phyloP scores from a whole-genome alignment of 1,140 invertebrate species.

The Hyles vespertilio region DNA sequence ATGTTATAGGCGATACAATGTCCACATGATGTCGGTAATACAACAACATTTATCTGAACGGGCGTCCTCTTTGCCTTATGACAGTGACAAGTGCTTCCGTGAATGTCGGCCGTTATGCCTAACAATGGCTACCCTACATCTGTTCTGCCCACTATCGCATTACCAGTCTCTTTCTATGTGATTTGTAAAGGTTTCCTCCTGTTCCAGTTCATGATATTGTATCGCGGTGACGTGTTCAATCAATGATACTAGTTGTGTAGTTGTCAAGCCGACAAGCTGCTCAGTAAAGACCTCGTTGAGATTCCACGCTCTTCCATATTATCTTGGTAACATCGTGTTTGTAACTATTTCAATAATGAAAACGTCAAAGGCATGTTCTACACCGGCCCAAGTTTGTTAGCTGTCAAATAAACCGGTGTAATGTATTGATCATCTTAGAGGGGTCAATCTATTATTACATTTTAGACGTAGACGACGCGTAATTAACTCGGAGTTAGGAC shows the following conservation, averaged over 20 bases:
- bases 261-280: too few species aligned
- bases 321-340: neutral
- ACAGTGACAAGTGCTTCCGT: constrained; percentile 69
- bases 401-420: neutral
- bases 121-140: constrained; percentile 57
- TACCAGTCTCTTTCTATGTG: constrained; percentile 47
- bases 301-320: constrained; percentile 1
- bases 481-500: too few species aligned
- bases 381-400: too few species aligned
- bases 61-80: constrained; percentile 28
- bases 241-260: constrained; percentile 8
- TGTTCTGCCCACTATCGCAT: constrained; percentile 44
- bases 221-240: constrained; percentile 40
- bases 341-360: too few species aligned
- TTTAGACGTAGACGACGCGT: neutral
- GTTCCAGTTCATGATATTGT: constrained; percentile 42
- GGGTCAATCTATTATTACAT: constrained; percentile 5
- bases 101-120: constrained; percentile 47
- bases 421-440: constrained; percentile 2
- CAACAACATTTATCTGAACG: constrained; percentile 46
- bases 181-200: constrained; percentile 64
- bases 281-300: too few species aligned
- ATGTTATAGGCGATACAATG: constrained; percentile 4
- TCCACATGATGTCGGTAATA: constrained; percentile 14
- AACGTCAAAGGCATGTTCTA: too few species aligned